These are phyloP conservation scores for Ctenomys sociabilis DNA, from an alignment of 2,113 vertebrate genomes.

Conservation along the genomic window DNA sequence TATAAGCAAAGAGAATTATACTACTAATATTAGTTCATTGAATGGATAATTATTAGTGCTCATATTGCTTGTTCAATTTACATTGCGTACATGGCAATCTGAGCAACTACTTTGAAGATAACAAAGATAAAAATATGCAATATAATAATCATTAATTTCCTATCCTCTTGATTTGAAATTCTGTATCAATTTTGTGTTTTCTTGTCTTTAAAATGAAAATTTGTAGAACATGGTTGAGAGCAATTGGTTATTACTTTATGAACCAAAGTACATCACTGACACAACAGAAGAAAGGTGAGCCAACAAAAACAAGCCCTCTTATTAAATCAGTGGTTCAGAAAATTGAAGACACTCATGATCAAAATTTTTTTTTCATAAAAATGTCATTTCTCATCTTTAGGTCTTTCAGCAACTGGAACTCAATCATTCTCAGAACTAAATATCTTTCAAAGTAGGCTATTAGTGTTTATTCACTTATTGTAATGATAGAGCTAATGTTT, in stretches of 20 bases:
- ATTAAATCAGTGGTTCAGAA: fast-evolving
- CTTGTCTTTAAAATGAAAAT: too few species aligned
- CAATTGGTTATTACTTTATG: background rate
- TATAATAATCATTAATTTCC: too few species aligned
- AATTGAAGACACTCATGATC: background rate
- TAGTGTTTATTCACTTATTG: background rate
- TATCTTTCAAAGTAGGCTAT: background rate
- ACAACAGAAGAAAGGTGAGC: background rate
- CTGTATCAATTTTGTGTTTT: too few species aligned
- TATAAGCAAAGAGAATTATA: too few species aligned
- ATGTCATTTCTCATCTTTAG: background rate
- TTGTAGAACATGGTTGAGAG: too few species aligned
- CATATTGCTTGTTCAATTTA: too few species aligned
- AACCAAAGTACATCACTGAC: background rate
- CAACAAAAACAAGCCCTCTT: background rate
- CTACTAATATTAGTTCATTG: too few species aligned
- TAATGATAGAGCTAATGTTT: background rate
- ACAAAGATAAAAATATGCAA: too few species aligned
- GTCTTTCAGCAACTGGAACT: background rate
- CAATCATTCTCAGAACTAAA: background rate
- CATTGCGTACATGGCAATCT: too few species aligned
- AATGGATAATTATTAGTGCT: too few species aligned
- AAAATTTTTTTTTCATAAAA: background rate
- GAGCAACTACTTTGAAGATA: too few species aligned
- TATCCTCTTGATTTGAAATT: too few species aligned